Evolutionary conservation across 2,797 vertebrate species (phyloP).

Genomic region (Botia kubotai): DNA sequence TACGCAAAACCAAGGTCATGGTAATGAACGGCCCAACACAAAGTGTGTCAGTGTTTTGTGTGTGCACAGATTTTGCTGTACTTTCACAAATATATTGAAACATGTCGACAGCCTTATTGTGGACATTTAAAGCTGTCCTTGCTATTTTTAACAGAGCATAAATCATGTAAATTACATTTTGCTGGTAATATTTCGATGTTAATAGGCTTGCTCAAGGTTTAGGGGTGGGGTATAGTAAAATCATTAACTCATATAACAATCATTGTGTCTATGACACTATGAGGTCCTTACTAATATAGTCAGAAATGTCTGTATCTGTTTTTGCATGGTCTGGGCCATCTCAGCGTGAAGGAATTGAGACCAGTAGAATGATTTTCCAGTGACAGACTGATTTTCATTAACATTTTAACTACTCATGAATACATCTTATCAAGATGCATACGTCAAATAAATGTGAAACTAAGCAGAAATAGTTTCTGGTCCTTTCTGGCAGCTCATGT

Average conservation of each 20-base stretch:
- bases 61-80: neutral
- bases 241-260: neutral
- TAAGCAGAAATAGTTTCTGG: neutral
- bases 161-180: neutral
- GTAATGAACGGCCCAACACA: neutral
- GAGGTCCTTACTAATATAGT: neutral
- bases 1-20: slow-evolving; percentile 55
- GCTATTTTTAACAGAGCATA: neutral
- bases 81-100: neutral
- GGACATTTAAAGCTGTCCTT: too few species aligned
- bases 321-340: neutral
- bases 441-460: neutral
- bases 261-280: neutral
- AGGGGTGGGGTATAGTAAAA: neutral
- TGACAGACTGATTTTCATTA: slow-evolving; percentile 12
- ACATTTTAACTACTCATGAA: neutral
- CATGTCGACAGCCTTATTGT: too few species aligned
- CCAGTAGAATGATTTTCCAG: neutral
- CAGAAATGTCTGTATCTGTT: neutral
- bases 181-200: neutral
- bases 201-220: neutral
- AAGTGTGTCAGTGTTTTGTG: slow-evolving; percentile 8
- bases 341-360: neutral
- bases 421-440: neutral
- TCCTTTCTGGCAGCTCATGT: neutral